Conservation (phyloP, 1,140 invertebrate genomes). For the Trichomalopsis sarcophagae region DNA sequence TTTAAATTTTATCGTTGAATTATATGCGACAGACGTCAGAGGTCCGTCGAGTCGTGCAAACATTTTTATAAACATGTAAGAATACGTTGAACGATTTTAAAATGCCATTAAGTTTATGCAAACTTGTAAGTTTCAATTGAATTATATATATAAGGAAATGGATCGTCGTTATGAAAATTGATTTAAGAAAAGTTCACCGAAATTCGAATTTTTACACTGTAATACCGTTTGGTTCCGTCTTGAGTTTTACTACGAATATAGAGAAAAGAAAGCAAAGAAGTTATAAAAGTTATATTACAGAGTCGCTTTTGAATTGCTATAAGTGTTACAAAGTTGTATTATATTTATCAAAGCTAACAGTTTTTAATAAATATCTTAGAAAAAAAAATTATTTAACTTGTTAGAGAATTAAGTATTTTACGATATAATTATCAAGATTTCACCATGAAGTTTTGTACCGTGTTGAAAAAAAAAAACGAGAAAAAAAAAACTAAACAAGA, state of each 20-base stretch:
- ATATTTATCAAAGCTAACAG: slow-evolving; percentile 51
- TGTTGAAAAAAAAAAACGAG: slow-evolving; percentile 31
- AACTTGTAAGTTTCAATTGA: slow-evolving; percentile 21
- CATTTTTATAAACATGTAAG: slow-evolving; percentile 15
- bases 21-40: neutral
- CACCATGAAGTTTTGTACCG: slow-evolving; percentile 48
- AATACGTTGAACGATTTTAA: slow-evolving; percentile 34
- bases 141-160: slow-evolving; percentile 19
- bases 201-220: slow-evolving; percentile 30
- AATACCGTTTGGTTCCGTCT: slow-evolving; percentile 6
- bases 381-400: slow-evolving; percentile 51
- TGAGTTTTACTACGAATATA: slow-evolving; percentile 21
- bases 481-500: slow-evolving; percentile 18
- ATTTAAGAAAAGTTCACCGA: slow-evolving; percentile 21
- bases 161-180: slow-evolving; percentile 24
- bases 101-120: slow-evolving; percentile 37
- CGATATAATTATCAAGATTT: slow-evolving; percentile 46
- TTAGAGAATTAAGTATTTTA: slow-evolving; percentile 48
- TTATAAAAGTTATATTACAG: slow-evolving; percentile 38
- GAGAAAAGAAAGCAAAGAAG: neutral
- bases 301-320: slow-evolving; percentile 51
- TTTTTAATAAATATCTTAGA: slow-evolving; percentile 54
- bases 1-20: slow-evolving; percentile 23
- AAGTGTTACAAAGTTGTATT: slow-evolving; percentile 53
- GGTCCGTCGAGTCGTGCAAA: neutral